Evolutionary conservation across 2,113 vertebrate genomes (phyloP), one percentile per base, ranked within the genome.

Genomic region (Heterotis niloticus): DNA sequence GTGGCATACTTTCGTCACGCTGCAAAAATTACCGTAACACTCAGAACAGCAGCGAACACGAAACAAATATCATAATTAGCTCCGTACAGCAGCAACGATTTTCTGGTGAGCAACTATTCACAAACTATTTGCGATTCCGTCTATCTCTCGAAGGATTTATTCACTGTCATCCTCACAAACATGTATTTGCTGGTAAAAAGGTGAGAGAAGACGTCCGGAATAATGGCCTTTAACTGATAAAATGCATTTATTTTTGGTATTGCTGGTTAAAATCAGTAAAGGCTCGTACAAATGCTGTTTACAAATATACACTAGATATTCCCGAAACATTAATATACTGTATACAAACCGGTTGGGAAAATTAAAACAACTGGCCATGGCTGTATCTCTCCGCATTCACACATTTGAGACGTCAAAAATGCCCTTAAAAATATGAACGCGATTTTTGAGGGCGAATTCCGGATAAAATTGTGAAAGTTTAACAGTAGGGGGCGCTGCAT

Each of bases 21-120:
- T 14, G 23, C 60, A 4, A 68, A 57, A n/a, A 51, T 65, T 82
- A 82, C 84, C 84, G 80, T 85, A 83, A 82, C 70, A 5, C 68
- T 17, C 64, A 78, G 10, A 64, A 64, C 71, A 60, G 66, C 28
- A 16, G n/a, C 17, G 66, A 14, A 29, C 24, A 65, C 24, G 17
- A 7, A 44, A 17, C 1, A 59, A 28, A 17, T 57, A 5, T 5
- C 12, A 54, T 24, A 13, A 44, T 44, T 44, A 44, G n/a, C 24
- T 12, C 17, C 4, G 17, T 51, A 10, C 18, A 44, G 52, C 20
- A 57, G 26, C 26, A 16, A 57, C 71, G 52, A n/a, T 67, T 24
- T 77, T 24, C 44, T 9, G 12, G 14, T 26, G 20, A 59, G 18
- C 57, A 68, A 59, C 14, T 23, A 72, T 72, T 72, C 10, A 20